A percentile compares a stretch with the other conserved stretches of the same genome.
These are phyloP conservation scores for Agrilus planipennis DNA, from an alignment of 1,140 invertebrate genomes.

Conservation along the genomic window DNA sequence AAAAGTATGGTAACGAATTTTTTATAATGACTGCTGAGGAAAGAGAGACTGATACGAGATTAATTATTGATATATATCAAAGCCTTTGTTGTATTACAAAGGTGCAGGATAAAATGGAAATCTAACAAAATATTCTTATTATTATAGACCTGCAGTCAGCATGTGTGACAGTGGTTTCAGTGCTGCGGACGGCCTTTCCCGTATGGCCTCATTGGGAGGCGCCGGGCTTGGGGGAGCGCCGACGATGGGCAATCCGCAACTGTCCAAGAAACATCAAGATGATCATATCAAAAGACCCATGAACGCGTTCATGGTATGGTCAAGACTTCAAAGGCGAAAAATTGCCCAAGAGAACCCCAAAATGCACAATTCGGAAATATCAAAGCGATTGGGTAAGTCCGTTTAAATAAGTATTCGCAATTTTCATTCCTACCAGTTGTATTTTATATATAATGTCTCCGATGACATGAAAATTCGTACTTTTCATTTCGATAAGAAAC, in stretches of 20 bases:
- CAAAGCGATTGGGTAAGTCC: slow-evolving; percentile 76
- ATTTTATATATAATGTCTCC: no score
- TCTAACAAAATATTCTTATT: no score
- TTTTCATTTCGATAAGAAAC: no score
- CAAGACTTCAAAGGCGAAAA: slow-evolving; percentile 70
- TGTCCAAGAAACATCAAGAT: slow-evolving; percentile 39
- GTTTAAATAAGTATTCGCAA: no score
- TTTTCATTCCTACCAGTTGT: no score
- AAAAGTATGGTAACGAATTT: no score
- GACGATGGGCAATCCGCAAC: slow-evolving; percentile 17
- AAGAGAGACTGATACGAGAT: no score
- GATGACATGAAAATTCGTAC: no score
- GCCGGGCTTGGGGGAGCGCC: slow-evolving; percentile 27
- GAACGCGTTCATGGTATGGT: slow-evolving; percentile 88
- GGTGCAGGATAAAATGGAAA: no score
- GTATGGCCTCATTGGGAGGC: slow-evolving; percentile 33
- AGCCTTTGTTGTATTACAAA: no score
- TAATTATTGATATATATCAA: no score
- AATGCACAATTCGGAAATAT: slow-evolving; percentile 98
- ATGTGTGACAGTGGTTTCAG: slow-evolving; percentile 33
- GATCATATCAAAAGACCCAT: slow-evolving; percentile 76
- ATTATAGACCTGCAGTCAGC: slow-evolving; percentile 26
- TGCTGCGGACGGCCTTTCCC: slow-evolving; percentile 32
- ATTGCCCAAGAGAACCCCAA: slow-evolving; percentile 97
- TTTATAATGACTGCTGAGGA: no score